Conservation (phyloP, 2,797 vertebrate genomes). For the Chiloscyllium punctatum region DNA sequence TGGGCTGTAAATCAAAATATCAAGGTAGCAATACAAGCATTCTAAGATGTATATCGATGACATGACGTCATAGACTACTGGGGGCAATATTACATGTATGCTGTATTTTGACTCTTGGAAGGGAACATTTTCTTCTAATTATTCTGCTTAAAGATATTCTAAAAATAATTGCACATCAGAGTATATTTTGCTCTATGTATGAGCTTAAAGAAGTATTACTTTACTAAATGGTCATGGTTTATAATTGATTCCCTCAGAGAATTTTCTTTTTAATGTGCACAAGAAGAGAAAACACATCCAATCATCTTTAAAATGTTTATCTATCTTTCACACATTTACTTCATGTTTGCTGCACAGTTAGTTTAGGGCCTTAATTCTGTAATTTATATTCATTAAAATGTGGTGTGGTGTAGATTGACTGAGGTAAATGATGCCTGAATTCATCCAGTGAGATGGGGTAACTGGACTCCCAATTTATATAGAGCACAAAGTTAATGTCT, state of each 20-base stretch:
- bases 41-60: background rate
- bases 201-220: background rate
- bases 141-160: background rate
- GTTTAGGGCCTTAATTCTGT: slow-evolving; percentile 39
- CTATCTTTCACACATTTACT: slow-evolving; percentile 16
- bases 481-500: slow-evolving; percentile 42
- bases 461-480: slow-evolving; percentile 43
- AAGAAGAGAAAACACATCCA: background rate
- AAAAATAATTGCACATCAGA: background rate
- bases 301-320: slow-evolving; percentile 24
- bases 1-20: slow-evolving; percentile 25
- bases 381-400: slow-evolving; percentile 46
- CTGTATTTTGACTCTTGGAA: background rate
- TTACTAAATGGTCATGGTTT: background rate
- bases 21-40: background rate
- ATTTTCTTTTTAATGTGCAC: background rate
- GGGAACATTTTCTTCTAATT: background rate
- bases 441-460: slow-evolving; percentile 40
- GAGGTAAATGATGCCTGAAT: slow-evolving; percentile 41
- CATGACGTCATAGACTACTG: background rate
- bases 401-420: slow-evolving; percentile 35
- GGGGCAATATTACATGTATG: background rate
- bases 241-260: background rate
- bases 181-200: background rate
- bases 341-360: slow-evolving; percentile 42